Evolutionary conservation across 1,140 invertebrate species (phyloP).

Genomic region (Whitmania pigra): DNA sequence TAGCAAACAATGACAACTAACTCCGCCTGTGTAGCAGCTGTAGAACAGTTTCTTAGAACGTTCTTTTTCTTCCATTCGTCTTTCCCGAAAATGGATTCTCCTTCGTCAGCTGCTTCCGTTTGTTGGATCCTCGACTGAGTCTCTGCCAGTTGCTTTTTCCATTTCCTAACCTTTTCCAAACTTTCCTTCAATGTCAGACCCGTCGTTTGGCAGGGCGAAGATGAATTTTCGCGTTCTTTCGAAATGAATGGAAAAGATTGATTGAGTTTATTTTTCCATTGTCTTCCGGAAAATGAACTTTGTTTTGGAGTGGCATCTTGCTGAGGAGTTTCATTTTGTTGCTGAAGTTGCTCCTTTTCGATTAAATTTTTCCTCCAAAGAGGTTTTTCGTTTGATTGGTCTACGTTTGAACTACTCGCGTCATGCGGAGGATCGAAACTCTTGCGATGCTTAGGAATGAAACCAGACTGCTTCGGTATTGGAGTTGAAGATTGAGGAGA

Average conservation of each 20-base stretch:
- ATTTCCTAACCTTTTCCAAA: conserved; percentile 15
- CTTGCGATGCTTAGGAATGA: conserved; percentile 14
- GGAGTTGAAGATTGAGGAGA: background rate
- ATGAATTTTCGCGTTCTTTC: background rate
- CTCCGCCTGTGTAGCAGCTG: background rate
- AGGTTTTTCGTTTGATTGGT: background rate
- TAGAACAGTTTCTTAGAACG: background rate
- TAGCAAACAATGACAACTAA: no score
- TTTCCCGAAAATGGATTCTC: conserved; percentile 25
- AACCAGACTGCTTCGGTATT: conserved; percentile 15
- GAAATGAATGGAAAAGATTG: background rate
- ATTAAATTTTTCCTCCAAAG: background rate
- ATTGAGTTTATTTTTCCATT: conserved; percentile 7
- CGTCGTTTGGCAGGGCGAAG: background rate
- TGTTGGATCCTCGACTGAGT: background rate
- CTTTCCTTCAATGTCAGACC: conserved; percentile 16
- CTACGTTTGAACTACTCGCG: background rate
- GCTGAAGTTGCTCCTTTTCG: background rate
- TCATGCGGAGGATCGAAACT: background rate
- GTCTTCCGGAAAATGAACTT: conserved; percentile 10
- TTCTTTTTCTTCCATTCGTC: conserved; percentile 33
- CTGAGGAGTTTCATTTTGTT: background rate
- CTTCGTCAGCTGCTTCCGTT: conserved; percentile 16
- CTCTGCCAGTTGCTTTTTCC: conserved; percentile 12
- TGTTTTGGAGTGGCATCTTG: conserved; percentile 15